Base-by-base conservation (phyloP, 2,113 vertebrate species). In the Pterophyllum scalare region DNA sequence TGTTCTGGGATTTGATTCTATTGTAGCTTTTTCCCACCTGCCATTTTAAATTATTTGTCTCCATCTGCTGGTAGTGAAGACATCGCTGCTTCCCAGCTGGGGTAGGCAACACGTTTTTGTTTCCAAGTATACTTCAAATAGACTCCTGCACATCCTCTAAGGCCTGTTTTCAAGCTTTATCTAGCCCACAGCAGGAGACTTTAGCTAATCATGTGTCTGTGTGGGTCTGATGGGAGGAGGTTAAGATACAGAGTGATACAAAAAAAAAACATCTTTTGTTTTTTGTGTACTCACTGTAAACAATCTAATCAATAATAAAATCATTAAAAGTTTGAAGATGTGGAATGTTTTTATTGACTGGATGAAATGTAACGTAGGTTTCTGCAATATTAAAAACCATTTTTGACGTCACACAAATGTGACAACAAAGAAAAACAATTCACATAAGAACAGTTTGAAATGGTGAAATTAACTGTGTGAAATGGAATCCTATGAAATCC, bases 301-400 rank as follows among this genome's bases (percentile, higher is more conserved):
- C 22, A 2, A 59, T 13, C 22, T 0, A 3, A 81, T 77, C 9
- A 81, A 61, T 12, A 86, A 82, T 60, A 82, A 87, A 89, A 1
- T 12, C 28, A 6, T 3, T 20, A 0, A 10, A 10, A 77, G 38
- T 3, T 3, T 17, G 10, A 33, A 64, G 5, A 20, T 54, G 54
- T 88, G 82, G 62, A 80, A 80, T 52, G 57, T 78, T 90, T 87
- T 90, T 88, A 93, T 88, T 87, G 56, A 76, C 19, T 52, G 5
- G 1, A 74, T 61, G 12, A 85, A 3, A 80, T 28, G 31, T 67
- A 17, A 79, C 1, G 3, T 58, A 12, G 3, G 3, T 57, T 85
- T 88, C 1, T 22, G 40, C 61, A 78, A 81, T 65, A 60, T 75
- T 59, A 64, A 22, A 35, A 59, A 75, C 54, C 12, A 5, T 0